Conservation (phyloP, 2,888 invertebrate genomes). For the Brachynemurus nebulosus region DNA sequence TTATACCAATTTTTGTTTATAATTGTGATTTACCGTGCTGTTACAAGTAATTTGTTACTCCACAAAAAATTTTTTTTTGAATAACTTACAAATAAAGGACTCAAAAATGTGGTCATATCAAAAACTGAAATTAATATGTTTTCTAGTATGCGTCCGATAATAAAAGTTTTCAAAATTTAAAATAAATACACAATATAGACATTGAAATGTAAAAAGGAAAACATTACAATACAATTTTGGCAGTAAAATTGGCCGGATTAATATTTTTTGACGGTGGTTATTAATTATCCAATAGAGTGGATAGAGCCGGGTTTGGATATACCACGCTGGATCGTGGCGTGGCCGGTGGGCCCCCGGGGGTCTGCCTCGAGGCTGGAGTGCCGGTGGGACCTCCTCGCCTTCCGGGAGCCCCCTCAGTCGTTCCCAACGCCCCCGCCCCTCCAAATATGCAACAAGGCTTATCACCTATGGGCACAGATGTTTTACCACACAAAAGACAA, state of each 20-base stretch:
- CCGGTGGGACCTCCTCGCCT: slow-evolving; percentile 52
- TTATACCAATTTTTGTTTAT: too few relatives aligned
- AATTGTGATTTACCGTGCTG: too few relatives aligned
- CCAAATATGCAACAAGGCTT: slow-evolving; percentile 47
- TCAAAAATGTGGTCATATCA: background rate
- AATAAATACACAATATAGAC: too few relatives aligned
- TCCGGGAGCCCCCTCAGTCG: slow-evolving; percentile 39
- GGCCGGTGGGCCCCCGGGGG: slow-evolving; percentile 46
- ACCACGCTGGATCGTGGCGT: slow-evolving; percentile 33
- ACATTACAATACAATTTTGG: background rate
- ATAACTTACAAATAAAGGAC: background rate
- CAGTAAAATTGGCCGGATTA: background rate
- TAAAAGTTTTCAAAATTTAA: background rate
- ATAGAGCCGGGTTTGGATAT: slow-evolving; percentile 12
- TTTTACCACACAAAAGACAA: slow-evolving; percentile 64
- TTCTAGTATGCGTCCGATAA: background rate
- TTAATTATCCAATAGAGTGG: background rate
- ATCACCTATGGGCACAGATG: slow-evolving; percentile 49
- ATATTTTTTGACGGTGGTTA: background rate
- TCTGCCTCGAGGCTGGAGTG: slow-evolving; percentile 68
- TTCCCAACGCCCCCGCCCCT: slow-evolving; percentile 39
- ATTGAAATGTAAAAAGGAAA: background rate
- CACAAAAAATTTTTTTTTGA: too few relatives aligned
- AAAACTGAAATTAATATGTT: background rate
- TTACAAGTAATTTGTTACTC: too few relatives aligned